A percentile compares a stretch with the other conserved stretches of the same genome.
Evolutionary conservation across 2,113 vertebrate genomes (phyloP).

Genomic region (Leucoraja erinaceus): DNA sequence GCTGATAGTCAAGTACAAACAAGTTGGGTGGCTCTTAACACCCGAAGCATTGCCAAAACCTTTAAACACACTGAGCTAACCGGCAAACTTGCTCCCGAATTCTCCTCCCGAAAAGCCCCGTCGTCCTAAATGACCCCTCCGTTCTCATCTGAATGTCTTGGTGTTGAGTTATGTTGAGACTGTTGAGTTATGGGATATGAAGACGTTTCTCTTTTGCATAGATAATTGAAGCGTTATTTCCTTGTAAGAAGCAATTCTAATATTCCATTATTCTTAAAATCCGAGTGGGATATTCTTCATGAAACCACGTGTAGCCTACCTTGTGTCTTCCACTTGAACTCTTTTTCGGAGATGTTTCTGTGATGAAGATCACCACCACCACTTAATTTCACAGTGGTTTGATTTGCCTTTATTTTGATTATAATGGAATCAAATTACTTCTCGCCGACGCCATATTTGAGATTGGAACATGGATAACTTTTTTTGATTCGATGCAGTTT

Average conservation of each 20-base stretch:
- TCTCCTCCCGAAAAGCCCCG: background rate
- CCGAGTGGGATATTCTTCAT: background rate
- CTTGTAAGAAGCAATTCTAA: background rate
- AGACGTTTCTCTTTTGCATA: too few relatives aligned
- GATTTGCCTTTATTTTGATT: background rate
- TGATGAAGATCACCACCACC: too few relatives aligned
- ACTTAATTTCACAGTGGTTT: background rate
- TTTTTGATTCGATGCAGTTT: background rate
- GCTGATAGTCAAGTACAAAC: slow-evolving; percentile 67
- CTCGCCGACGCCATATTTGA: background rate
- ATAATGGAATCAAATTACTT: background rate
- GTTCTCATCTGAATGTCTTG: background rate
- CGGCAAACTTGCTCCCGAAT: background rate
- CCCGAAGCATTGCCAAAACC: slow-evolving; percentile 66
- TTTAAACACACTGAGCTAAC: slow-evolving; percentile 63
- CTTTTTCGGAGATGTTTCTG: background rate
- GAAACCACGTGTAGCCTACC: background rate
- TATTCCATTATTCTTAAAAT: too few relatives aligned
- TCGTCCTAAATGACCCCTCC: background rate
- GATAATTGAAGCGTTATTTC: background rate
- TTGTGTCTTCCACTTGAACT: background rate
- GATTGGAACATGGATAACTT: background rate
- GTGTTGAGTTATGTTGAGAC: background rate
- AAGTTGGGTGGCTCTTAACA: slow-evolving; percentile 72
- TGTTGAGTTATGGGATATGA: background rate